phyloP scores from a whole-genome alignment of 37 sponge, comb jelly and placozoan genomes.

The Dysidea cf. avara region DNA sequence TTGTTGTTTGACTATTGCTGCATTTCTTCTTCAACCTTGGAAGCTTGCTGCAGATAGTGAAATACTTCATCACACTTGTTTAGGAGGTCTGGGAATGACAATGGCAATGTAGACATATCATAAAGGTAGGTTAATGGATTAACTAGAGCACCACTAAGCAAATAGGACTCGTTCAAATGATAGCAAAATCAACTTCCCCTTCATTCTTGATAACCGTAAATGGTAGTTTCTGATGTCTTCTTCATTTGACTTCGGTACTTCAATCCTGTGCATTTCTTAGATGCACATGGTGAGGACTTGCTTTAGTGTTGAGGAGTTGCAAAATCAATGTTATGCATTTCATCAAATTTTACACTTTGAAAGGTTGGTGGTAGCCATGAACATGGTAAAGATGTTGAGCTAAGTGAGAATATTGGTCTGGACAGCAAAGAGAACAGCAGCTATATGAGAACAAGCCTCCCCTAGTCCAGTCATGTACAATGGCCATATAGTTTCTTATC shows the following conservation, averaged over 20 bases:
- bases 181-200: no score
- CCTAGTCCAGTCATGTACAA: slow-evolving; percentile 66
- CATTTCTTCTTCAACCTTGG: no score
- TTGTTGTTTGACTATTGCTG: no score
- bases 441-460: slow-evolving; percentile 59
- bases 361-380: slow-evolving; percentile 42
- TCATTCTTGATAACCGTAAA: no score
- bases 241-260: no score
- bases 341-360: slow-evolving; percentile 30
- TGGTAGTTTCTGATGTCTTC: no score
- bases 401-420: slow-evolving; percentile 27
- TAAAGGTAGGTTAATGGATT: slow-evolving; percentile 22
- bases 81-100: slow-evolving; percentile 27
- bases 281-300: no score
- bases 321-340: slow-evolving; percentile 46
- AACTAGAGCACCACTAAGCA: slow-evolving; percentile 13
- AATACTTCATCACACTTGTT: slow-evolving; percentile 37
- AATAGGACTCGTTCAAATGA: no score
- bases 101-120: background rate
- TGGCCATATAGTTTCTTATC: no score
- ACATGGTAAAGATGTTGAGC: slow-evolving; percentile 53
- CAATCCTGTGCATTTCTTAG: no score
- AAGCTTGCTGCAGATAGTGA: no score
- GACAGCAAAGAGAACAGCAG: slow-evolving; percentile 44
- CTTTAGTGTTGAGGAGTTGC: slow-evolving; percentile 28